Evolutionary conservation across 2,888 invertebrate species (phyloP), one percentile per base, ranked within the genome.

Genomic region (Nasonia oneida): DNA sequence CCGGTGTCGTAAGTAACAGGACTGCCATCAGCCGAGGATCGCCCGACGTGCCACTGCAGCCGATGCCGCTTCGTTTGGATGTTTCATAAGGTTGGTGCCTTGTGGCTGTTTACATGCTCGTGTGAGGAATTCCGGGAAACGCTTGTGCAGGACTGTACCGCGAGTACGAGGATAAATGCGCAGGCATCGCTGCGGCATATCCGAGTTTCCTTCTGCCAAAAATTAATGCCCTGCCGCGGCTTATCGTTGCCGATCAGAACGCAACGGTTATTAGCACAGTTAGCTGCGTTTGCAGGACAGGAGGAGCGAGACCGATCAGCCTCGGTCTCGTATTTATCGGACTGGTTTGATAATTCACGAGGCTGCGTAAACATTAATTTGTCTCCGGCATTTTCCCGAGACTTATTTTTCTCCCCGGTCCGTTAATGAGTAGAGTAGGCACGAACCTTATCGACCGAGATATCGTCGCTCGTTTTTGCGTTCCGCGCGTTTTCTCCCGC

Each of bases 1-100:
- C 57, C n/a, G 18, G 53, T 53, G 53, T 18, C 18, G 8, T 1
- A 61, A 61, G 57, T 6, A 61, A 2, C 6, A 12, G 50, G 15
- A 12, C 18, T n/a, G n/a, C 57, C 57, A 23, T n/a, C 8, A 18
- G 15, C n/a, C n/a, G 6, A 57, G 57, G 57, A 57, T 57, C 4
- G 4, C 18, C 6, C 64, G 29, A 64, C 6, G 29, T 33, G 29
- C 15, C 12, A 67, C 23, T 37, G 37, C 29, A 18, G 8, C 39
- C n/a, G 76, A 37, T 61, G 61, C 29, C 8, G 12, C 39, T 14
- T 15, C 37, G 33, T 82, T 67, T 37, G 67, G 12, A 71, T 42
- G 67, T 83, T 70, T 83, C 33, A 42, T 83, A 83, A 83, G 83
- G 83, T 83, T 37, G 5, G 82, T 23, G 23, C 23, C 23, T 23